These are phyloP conservation scores for Amphimallon solstitiale DNA, from an alignment of 2,888 invertebrate species.

Conservation along the genomic window DNA sequence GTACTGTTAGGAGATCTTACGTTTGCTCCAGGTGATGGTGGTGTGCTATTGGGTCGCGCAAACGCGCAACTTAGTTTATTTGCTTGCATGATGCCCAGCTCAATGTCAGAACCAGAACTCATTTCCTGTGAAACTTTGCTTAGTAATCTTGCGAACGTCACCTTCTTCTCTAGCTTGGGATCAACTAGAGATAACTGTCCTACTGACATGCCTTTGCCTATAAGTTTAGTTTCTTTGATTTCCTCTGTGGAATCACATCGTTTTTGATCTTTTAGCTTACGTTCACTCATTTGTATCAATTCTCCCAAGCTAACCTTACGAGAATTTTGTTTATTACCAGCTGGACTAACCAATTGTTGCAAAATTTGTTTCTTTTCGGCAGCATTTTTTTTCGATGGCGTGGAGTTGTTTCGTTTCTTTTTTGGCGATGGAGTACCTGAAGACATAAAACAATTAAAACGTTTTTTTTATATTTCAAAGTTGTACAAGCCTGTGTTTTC, in stretches of 20 bases:
- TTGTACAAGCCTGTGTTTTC: constrained; percentile 24
- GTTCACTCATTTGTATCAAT: constrained; percentile 78
- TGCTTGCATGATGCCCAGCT: constrained; percentile 64
- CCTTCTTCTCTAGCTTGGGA: constrained; percentile 80
- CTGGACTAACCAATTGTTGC: constrained; percentile 80
- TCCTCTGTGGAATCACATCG: constrained; percentile 39
- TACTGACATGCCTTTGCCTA: constrained; percentile 57
- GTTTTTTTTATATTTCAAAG: not conserved
- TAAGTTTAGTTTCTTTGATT: constrained; percentile 72
- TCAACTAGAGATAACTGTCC: constrained; percentile 71
- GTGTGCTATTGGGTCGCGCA: constrained; percentile 65
- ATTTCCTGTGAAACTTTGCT: constrained; percentile 82
- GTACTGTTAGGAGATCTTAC: constrained; percentile 73
- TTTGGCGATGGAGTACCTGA: constrained; percentile 80
- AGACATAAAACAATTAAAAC: not conserved
- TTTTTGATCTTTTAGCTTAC: constrained; percentile 55
- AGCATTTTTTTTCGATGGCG: constrained; percentile 77
- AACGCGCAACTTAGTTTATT: constrained; percentile 60
- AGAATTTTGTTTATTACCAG: constrained; percentile 70
- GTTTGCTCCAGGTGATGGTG: constrained; percentile 75
- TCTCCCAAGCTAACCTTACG: constrained; percentile 77
- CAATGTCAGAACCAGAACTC: constrained; percentile 79
- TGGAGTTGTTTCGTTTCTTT: constrained; percentile 82
- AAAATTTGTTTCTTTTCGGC: constrained; percentile 83
- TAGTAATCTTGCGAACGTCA: constrained; percentile 78